Evolutionary conservation across 37 sponge, comb jelly and placozoan genomes (phyloP).

Genomic region (Bolinopsis microptera): DNA sequence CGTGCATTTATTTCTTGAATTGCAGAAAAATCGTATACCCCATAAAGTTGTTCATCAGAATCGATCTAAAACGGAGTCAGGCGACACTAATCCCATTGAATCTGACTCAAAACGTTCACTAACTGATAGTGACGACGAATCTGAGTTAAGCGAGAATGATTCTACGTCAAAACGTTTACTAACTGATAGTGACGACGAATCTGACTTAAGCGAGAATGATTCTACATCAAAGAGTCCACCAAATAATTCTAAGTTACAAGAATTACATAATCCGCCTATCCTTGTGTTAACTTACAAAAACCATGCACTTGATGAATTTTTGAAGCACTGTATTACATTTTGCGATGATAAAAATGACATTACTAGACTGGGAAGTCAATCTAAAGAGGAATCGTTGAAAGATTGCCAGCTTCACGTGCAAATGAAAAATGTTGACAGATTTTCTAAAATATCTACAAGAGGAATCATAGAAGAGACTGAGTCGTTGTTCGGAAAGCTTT

Average conservation of each 20-base stretch:
- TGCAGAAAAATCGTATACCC: not conserved
- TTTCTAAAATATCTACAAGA: not conserved
- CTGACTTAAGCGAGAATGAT: not conserved
- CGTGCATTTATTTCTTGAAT: slow-evolving; percentile 27
- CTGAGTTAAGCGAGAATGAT: not conserved
- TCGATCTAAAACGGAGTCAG: not conserved
- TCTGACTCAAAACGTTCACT: not conserved
- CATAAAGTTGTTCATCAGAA: not conserved
- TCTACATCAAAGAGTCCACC: not conserved
- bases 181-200: not conserved
- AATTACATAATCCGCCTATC: slow-evolving; percentile 70
- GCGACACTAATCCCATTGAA: not conserved
- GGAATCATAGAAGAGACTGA: not conserved
- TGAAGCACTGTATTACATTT: slow-evolving; percentile 69
- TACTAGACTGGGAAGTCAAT: slow-evolving; percentile 84
- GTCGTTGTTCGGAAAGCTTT: not conserved
- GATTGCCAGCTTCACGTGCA: slow-evolving; percentile 61
- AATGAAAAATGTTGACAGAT: slow-evolving; percentile 61
- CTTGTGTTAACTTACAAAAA: slow-evolving; percentile 92
- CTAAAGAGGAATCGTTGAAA: slow-evolving; percentile 75
- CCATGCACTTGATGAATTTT: slow-evolving; percentile 95
- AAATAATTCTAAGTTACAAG: too few relatives aligned
- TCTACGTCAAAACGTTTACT: not conserved
- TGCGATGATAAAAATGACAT: slow-evolving; percentile 67
- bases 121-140: not conserved